Evolutionary conservation across 2,797 vertebrate genomes (phyloP).

Genomic region (Eulemur albifrons): DNA sequence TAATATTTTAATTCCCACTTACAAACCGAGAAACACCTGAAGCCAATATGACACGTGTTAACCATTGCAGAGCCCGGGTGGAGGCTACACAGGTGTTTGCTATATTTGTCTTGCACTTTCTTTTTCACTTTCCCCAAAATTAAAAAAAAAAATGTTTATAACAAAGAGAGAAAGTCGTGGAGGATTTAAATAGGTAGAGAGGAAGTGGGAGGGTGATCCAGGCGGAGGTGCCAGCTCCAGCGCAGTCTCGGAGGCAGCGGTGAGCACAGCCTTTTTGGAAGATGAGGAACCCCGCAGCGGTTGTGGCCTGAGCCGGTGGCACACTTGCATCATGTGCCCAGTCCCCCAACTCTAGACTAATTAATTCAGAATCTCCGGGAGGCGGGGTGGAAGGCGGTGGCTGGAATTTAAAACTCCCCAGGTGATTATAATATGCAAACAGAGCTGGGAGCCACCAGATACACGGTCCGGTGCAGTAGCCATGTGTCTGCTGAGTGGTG

Average conservation of each 20-base stretch:
- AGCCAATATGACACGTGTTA: neutral
- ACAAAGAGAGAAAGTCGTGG: neutral
- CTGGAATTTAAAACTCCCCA: neutral
- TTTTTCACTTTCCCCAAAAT: neutral
- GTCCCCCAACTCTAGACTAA: neutral
- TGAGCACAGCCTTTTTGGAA: neutral
- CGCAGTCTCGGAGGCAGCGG: neutral
- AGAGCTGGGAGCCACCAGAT: accelerated
- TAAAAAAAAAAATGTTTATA: neutral
- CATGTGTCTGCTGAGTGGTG: neutral
- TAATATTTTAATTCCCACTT: neutral
- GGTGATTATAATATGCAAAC: neutral
- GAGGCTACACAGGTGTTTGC: neutral
- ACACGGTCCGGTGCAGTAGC: neutral
- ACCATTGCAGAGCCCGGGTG: neutral
- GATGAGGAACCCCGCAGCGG: neutral
- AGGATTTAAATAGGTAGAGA: neutral
- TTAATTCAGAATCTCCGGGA: neutral
- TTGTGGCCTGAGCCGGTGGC: neutral
- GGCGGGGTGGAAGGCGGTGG: accelerated
- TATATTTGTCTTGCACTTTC: neutral
- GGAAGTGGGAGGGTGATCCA: neutral
- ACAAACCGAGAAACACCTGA: neutral
- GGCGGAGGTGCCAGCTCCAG: neutral
- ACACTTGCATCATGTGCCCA: neutral